phyloP scores from a whole-genome alignment of 2,888 invertebrate genomes.

The Phrixothrix hirtus region DNA sequence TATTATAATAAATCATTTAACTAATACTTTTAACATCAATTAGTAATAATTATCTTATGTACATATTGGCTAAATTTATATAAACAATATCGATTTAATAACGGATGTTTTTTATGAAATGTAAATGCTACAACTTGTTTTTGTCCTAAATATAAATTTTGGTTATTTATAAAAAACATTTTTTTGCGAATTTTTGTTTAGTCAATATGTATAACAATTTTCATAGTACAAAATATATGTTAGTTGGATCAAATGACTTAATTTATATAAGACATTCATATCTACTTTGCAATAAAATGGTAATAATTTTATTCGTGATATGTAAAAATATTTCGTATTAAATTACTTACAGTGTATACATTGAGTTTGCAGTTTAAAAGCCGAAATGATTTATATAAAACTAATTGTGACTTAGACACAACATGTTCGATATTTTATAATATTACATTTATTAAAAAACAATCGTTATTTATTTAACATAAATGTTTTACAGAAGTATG shows the following conservation, averaged over 20 bases:
- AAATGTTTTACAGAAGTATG: constrained; percentile 6
- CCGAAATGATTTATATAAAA: constrained; percentile 10
- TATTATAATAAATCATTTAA: constrained; percentile 50
- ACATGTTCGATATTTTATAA: constrained; percentile 10
- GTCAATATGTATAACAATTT: constrained; percentile 23
- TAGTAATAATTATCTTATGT: constrained; percentile 47
- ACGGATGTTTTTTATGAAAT: constrained; percentile 14
- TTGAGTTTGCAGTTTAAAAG: constrained; percentile 20
- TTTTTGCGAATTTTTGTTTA: constrained; percentile 3
- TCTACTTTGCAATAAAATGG: constrained; percentile 14
- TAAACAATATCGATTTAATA: constrained; percentile 31
- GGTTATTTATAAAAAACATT: not conserved
- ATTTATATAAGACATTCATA: constrained; percentile 11
- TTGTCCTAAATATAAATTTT: no score
- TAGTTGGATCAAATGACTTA: constrained; percentile 9
- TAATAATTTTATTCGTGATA: constrained; percentile 33
- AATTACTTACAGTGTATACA: constrained; percentile 38
- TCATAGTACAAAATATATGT: constrained; percentile 16
- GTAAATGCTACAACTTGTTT: no score
- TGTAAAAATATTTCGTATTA: constrained; percentile 36
- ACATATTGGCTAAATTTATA: constrained; percentile 49
- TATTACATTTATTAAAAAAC: constrained; percentile 18
- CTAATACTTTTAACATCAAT: constrained; percentile 52
- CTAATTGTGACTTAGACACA: constrained; percentile 9
- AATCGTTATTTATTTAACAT: not conserved